phyloP scores from a whole-genome alignment of 1,140 invertebrate species.

The Pectinophora gossypiella region DNA sequence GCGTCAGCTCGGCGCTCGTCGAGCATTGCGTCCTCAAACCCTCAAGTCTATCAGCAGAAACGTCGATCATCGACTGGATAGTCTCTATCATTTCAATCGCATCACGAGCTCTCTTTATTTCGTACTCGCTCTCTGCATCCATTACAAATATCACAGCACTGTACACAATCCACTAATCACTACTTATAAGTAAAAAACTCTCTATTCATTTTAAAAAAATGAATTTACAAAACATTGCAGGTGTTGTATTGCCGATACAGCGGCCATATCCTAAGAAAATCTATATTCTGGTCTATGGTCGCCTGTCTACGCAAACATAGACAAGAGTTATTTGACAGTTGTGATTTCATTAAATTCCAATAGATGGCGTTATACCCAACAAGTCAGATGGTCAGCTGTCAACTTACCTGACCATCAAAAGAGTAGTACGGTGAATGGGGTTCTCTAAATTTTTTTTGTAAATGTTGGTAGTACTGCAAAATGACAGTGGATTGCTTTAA shows the following conservation, averaged over 20 bases:
- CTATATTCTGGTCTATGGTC: conserved; percentile 68
- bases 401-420: not conserved
- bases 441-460: not conserved
- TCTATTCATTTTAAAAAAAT: conserved; percentile 73
- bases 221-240: conserved; percentile 74
- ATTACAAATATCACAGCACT: conserved; percentile 76
- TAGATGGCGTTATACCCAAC: too few species aligned
- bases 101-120: conserved; percentile 77
- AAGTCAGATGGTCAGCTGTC: too few species aligned
- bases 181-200: conserved; percentile 68
- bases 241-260: conserved; percentile 67
- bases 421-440: not conserved
- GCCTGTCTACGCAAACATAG: conserved; percentile 31
- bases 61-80: conserved; percentile 94
- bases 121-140: conserved; percentile 76
- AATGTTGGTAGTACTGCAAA: not conserved
- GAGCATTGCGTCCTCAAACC: conserved; percentile 94
- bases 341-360: not conserved
- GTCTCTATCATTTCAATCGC: conserved; percentile 79
- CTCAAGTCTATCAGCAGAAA: conserved; percentile 93
- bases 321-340: conserved; percentile 42
- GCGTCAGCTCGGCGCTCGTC: conserved; percentile 93
- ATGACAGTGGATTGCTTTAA: not conserved
- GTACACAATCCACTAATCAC: conserved; percentile 62
- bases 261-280: conserved; percentile 74